Conservation (phyloP, 2,797 vertebrate species). For the Characodon lateralis region DNA sequence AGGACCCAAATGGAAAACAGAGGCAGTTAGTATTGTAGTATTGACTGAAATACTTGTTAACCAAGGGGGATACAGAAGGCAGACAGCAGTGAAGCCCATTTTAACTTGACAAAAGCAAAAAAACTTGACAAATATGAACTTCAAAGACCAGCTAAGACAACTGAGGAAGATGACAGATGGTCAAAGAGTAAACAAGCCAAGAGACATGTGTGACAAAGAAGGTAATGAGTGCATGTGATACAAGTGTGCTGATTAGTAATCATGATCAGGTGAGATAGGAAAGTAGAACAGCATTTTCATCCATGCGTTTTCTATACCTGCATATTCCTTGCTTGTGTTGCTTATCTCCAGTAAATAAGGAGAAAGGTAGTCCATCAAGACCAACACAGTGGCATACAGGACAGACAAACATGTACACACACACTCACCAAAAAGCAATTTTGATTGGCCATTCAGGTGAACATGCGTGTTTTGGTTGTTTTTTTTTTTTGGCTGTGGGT, state of each 20-base stretch:
- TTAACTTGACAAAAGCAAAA: not conserved
- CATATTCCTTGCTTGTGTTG: not conserved
- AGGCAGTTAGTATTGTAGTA: not conserved
- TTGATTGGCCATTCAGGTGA: not conserved
- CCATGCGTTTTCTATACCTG: not conserved
- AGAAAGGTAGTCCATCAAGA: not conserved
- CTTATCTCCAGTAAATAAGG: not conserved
- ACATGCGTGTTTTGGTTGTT: not conserved
- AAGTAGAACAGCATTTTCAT: not conserved
- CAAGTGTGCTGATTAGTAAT: slow-evolving; percentile 6
- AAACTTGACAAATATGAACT: not conserved
- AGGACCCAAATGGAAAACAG: not conserved
- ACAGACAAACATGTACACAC: not conserved
- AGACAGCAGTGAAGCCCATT: not conserved
- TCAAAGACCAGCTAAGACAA: not conserved
- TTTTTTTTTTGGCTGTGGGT: not conserved
- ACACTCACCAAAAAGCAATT: not conserved
- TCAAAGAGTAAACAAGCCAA: not conserved
- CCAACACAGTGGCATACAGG: not conserved
- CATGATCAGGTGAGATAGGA: not conserved
- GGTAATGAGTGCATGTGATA: not conserved
- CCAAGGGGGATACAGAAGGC: not conserved
- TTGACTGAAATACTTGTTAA: not conserved
- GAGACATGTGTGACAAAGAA: not conserved
- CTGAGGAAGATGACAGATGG: not conserved